Conservation (phyloP, 2,888 invertebrate genomes). For the Volucella inanis region DNA sequence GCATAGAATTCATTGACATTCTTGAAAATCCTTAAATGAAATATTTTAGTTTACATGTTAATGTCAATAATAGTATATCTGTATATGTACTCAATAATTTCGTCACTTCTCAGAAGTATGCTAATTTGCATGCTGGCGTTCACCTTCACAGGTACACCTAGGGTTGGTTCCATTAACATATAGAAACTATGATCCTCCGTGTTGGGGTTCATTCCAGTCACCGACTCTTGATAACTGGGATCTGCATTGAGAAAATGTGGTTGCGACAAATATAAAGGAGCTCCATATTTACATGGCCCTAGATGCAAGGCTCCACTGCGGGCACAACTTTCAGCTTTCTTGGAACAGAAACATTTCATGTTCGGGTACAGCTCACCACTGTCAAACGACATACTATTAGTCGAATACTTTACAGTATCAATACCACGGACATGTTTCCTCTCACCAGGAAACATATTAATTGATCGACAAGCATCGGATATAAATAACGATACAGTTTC, state of each 20-base stretch:
- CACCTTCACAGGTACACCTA: conserved; percentile 89
- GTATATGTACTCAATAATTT: conserved; percentile 84
- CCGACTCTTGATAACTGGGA: conserved; percentile 85
- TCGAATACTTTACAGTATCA: conserved; percentile 82
- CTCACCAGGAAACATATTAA: conserved; percentile 79
- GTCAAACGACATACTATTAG: conserved; percentile 87
- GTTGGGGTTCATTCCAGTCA: conserved; percentile 87
- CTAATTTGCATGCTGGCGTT: conserved; percentile 90
- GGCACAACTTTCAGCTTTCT: conserved; percentile 80
- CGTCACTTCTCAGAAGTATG: conserved; percentile 84
- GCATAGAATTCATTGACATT: conserved; percentile 84
- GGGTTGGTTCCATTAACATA: conserved; percentile 88
- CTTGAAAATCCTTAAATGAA: conserved; percentile 83
- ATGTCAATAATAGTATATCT: background rate
- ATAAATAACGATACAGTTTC: conserved; percentile 87
- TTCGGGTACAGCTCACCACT: conserved; percentile 86
- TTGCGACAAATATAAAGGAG: conserved; percentile 90
- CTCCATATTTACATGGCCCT: conserved; percentile 88
- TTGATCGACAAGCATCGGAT: conserved; percentile 90
- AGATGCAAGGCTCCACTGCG: conserved; percentile 87
- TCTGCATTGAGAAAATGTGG: conserved; percentile 92
- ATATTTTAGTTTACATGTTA: conserved; percentile 2
- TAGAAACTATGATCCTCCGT: conserved; percentile 86
- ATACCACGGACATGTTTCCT: conserved; percentile 77
- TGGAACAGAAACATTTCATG: conserved; percentile 87